Percentiles rank a stretch among this genome's conserved stretches.
Evolutionary conservation across 1,140 invertebrate genomes (phyloP).

Genomic region (Drosophila sucinea): DNA sequence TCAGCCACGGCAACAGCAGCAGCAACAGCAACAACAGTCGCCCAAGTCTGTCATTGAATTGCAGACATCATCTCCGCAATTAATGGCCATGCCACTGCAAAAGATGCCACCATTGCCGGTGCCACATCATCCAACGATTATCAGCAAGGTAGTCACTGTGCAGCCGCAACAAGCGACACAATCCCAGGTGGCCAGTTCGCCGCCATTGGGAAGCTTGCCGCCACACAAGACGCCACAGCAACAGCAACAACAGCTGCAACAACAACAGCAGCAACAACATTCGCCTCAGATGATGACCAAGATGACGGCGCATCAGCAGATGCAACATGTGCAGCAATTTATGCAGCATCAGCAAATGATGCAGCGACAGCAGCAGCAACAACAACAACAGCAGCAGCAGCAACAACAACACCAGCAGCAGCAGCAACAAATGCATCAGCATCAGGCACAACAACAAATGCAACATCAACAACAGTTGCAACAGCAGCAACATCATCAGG

Average conservation of each 20-base stretch:
- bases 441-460: constrained; percentile 46
- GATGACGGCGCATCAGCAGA: constrained; percentile 60
- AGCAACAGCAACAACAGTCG: constrained; percentile 28
- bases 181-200: constrained; percentile 59
- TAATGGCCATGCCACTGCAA: constrained; percentile 65
- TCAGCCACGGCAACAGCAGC: constrained; percentile 38
- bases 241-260: constrained; percentile 56
- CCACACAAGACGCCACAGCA: constrained; percentile 62
- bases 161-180: constrained; percentile 76
- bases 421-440: constrained; percentile 36
- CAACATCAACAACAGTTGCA: constrained; percentile 47
- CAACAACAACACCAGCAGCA: constrained; percentile 48
- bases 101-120: constrained; percentile 71
- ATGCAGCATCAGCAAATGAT: constrained; percentile 67
- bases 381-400: constrained; percentile 55
- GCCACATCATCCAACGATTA: constrained; percentile 74
- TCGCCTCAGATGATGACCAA: constrained; percentile 64
- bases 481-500: constrained; percentile 29
- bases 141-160: constrained; percentile 77
- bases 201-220: constrained; percentile 62
- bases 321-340: constrained; percentile 58
- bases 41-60: constrained; percentile 65
- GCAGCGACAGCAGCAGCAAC: constrained; percentile 45
- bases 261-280: constrained; percentile 57
- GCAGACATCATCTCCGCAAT: constrained; percentile 54